phyloP scores from a whole-genome alignment of 2,888 invertebrate species.

The Tiphia femorata region DNA sequence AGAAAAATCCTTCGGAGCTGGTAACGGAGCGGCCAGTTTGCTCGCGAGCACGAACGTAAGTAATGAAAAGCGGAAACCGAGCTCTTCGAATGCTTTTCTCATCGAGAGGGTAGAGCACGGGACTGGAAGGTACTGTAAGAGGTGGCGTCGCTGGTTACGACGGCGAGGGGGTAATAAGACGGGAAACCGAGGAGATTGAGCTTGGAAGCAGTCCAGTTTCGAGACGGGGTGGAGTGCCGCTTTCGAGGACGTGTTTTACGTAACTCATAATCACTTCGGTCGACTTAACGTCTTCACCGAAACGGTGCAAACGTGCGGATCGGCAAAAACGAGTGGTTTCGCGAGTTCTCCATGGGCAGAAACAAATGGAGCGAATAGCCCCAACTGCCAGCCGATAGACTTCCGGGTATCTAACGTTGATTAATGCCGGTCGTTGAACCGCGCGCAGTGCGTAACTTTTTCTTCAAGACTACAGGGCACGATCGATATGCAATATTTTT shows the following conservation, averaged over 20 bases:
- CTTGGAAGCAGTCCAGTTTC: slow-evolving; percentile 51
- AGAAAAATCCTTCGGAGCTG: slow-evolving; percentile 8
- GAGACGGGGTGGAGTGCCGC: slow-evolving; percentile 31
- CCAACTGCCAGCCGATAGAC: neutral
- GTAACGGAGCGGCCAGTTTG: slow-evolving; percentile 18
- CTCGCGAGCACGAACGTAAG: slow-evolving; percentile 35
- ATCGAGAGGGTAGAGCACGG: slow-evolving; percentile 31
- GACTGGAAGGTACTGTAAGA: slow-evolving; percentile 23
- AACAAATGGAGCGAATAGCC: too few species aligned
- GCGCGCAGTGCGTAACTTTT: too few species aligned
- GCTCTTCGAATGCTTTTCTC: slow-evolving; percentile 38
- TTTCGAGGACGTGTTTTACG: slow-evolving; percentile 39
- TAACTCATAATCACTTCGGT: slow-evolving; percentile 42
- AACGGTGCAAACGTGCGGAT: too few species aligned
- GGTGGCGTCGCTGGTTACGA: slow-evolving; percentile 12
- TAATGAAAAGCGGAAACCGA: slow-evolving; percentile 39
- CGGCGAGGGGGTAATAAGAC: slow-evolving; percentile 13
- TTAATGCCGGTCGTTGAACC: too few species aligned
- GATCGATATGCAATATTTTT: too few species aligned
- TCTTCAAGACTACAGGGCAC: too few species aligned
- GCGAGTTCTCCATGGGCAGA: too few species aligned
- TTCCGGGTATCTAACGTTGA: too few species aligned
- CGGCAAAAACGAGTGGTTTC: too few species aligned
- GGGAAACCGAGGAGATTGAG: slow-evolving; percentile 26
- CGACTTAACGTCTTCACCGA: neutral